Percentiles rank a stretch among this genome's conserved stretches.
Evolutionary conservation across 1,140 invertebrate species (phyloP).

Genomic region (Zaprionus tsacasi): DNA sequence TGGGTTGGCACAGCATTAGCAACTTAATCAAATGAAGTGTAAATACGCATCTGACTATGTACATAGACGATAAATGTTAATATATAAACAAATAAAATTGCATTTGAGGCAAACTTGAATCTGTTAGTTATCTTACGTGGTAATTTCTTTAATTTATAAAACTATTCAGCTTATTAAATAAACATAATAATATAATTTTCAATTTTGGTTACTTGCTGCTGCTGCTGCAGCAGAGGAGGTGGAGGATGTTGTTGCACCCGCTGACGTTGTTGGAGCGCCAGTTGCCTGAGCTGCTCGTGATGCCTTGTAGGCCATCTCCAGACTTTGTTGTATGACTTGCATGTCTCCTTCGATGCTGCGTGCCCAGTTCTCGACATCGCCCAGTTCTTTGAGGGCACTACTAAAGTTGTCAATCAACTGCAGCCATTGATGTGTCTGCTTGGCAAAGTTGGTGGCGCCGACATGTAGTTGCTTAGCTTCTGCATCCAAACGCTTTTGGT

Average conservation of each 20-base stretch:
- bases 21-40: slow-evolving; percentile 3
- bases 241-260: slow-evolving; percentile 18
- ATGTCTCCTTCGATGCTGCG: slow-evolving; percentile 98
- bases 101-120: slow-evolving; percentile 8
- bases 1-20: background rate
- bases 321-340: slow-evolving; percentile 94
- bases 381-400: slow-evolving; percentile 97
- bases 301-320: slow-evolving; percentile 98
- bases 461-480: slow-evolving; percentile 98
- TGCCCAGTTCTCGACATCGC: slow-evolving; percentile 99
- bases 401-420: slow-evolving; percentile 97
- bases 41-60: slow-evolving; percentile 9
- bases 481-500: slow-evolving; percentile 98
- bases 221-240: background rate
- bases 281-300: slow-evolving; percentile 82
- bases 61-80: slow-evolving; percentile 12
- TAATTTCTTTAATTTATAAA: slow-evolving; percentile 6
- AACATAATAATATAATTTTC: background rate
- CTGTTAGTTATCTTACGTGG: background rate
- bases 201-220: slow-evolving; percentile 9
- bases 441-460: slow-evolving; percentile 97
- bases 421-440: slow-evolving; percentile 98
- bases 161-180: background rate
- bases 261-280: background rate
- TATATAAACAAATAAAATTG: slow-evolving; percentile 19